These are phyloP conservation scores for Hestina assimilis DNA, from an alignment of 1,140 invertebrate genomes.

Conservation along the genomic window DNA sequence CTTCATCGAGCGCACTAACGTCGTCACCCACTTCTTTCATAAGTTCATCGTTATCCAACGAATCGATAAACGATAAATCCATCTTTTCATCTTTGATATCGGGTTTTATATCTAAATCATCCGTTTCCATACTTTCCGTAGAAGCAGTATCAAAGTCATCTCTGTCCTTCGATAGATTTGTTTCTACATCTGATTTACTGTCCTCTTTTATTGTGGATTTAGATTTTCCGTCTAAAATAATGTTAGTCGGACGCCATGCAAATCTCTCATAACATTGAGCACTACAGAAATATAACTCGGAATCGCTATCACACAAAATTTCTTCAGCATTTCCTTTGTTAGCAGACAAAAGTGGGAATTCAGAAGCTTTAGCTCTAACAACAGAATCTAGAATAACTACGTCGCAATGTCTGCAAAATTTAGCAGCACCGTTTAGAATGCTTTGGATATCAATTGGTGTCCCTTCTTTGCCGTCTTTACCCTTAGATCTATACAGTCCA, in stretches of 20 bases:
- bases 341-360: constrained; percentile 85
- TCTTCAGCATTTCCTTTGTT: constrained; percentile 84
- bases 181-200: constrained; percentile 65
- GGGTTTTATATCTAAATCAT: constrained; percentile 74
- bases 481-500: constrained; percentile 88
- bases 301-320: constrained; percentile 79
- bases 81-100: constrained; percentile 77
- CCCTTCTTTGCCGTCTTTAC: constrained; percentile 91
- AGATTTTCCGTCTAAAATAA: constrained; percentile 72
- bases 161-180: constrained; percentile 66
- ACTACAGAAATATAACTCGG: constrained; percentile 90
- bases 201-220: constrained; percentile 59
- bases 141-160: constrained; percentile 71
- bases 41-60: constrained; percentile 70
- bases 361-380: constrained; percentile 88
- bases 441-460: constrained; percentile 92
- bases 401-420: constrained; percentile 95
- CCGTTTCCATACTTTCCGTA: constrained; percentile 75
- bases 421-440: constrained; percentile 91
- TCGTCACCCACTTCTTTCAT: constrained; percentile 80
- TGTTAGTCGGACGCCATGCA: constrained; percentile 76
- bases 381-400: constrained; percentile 91
- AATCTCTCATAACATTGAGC: constrained; percentile 90
- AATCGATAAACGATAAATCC: constrained; percentile 75
- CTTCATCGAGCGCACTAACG: constrained; percentile 65